A percentile compares a stretch with the other conserved stretches of the same genome.
phyloP scores from a whole-genome alignment of 2,113 vertebrate species.

The Amazona guildingii region DNA sequence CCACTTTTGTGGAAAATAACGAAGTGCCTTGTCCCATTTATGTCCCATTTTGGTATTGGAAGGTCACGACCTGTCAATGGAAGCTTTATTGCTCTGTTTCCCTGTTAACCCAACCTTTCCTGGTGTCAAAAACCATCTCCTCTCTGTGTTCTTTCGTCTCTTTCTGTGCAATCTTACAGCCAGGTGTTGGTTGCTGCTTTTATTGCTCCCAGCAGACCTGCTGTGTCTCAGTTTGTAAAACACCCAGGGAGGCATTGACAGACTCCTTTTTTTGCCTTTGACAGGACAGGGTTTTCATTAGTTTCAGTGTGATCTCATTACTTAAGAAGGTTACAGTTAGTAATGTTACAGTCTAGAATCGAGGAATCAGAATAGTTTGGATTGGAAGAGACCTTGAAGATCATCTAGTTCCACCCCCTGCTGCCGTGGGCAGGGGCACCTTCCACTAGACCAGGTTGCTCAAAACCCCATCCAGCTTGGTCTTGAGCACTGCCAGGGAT shows the following conservation, averaged over 20 bases:
- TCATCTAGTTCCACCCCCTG: background rate
- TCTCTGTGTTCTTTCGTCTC: background rate
- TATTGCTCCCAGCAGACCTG: background rate
- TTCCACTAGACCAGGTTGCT: background rate
- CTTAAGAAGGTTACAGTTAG: background rate
- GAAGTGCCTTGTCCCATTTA: background rate
- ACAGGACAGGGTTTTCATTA: background rate
- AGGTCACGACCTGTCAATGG: background rate
- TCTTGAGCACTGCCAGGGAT: background rate
- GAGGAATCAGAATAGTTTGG: background rate
- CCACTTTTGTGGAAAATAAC: background rate
- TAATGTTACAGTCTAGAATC: fast-evolving
- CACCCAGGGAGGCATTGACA: background rate
- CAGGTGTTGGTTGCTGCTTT: background rate
- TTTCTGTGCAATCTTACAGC: background rate
- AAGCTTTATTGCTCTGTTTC: background rate
- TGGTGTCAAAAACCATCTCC: background rate
- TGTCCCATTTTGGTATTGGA: background rate
- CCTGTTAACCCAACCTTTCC: background rate
- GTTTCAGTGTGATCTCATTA: background rate
- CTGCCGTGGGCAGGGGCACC: background rate
- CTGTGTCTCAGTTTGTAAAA: background rate
- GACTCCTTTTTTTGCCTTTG: background rate
- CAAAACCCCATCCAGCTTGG: background rate
- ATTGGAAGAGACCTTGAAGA: background rate